Percentiles rank a stretch among this genome's conserved stretches.
Conservation (phyloP, 2,888 invertebrate genomes). For the Sinhomidia bicolor region DNA sequence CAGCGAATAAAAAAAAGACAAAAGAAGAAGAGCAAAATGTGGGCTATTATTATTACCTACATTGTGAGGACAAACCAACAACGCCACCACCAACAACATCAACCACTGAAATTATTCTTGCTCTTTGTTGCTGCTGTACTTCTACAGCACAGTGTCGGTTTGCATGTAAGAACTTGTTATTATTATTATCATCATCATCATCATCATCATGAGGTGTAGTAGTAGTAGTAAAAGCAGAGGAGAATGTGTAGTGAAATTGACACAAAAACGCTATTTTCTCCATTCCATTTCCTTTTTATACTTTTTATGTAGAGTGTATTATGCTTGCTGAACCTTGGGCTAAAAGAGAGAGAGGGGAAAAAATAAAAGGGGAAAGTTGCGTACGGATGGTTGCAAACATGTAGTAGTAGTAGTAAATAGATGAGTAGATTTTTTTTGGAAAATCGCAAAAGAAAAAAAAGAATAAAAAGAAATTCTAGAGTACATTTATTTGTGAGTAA, state of each 20-base stretch:
- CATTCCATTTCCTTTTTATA: conserved; percentile 42
- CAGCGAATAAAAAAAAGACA: too few relatives aligned
- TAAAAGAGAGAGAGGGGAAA: conserved; percentile 4
- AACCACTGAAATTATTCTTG: too few relatives aligned
- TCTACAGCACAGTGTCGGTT: background rate
- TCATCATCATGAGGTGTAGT: background rate
- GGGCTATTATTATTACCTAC: conserved; percentile 54
- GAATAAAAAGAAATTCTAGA: too few relatives aligned
- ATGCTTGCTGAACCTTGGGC: conserved; percentile 59
- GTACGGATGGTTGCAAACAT: too few relatives aligned
- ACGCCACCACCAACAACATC: background rate
- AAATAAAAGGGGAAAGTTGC: too few relatives aligned
- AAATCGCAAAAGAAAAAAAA: too few relatives aligned
- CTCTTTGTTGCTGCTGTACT: too few relatives aligned
- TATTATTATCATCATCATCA: background rate
- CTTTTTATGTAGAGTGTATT: conserved; percentile 25
- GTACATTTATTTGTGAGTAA: too few relatives aligned
- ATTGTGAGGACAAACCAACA: conserved; percentile 24
- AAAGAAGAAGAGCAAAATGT: background rate
- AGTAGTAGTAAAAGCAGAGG: background rate
- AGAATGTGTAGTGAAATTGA: conserved; percentile 36
- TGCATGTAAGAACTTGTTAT: background rate
- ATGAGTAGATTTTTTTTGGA: background rate
- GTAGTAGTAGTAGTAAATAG: too few relatives aligned
- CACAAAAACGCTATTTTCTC: conserved; percentile 43